Evolutionary conservation across 2,797 vertebrate species (phyloP), one percentile per base, ranked within the genome.

Genomic region (Sebastiscus albofasciatus): DNA sequence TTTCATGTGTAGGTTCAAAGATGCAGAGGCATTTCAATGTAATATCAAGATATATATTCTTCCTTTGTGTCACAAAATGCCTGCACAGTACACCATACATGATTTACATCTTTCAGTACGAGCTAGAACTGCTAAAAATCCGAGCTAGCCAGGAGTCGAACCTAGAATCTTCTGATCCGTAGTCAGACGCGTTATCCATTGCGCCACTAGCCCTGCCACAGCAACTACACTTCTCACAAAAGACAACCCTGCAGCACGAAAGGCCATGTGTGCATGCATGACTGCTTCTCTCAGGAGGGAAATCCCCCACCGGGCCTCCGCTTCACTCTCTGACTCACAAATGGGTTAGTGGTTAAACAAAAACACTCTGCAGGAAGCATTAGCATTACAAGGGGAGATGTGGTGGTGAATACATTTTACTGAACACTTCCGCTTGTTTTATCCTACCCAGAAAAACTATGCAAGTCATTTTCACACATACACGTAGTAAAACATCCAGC

Each of bases 131-230:
- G 24, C 1, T 76, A 20, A 46, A 46, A 3, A 46, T 6, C 67
- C 84, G 78, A 92, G 90, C 88, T 85, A 93, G 90, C 87, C 88
- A 90, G 91, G 90, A 92, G 89, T 92, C 87, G 87, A 92, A 93
- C 89, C 87, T 92, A 89, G 87, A 91, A 90, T 92, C 90, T 91
- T 93, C 90, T 92, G 84, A 92, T 92, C 86, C 84, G 90, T 93
- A 92, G 89, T 90, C 89, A 90, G 89, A 93, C 89, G 87, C 88
- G 85, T 93, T 90, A 92, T 91, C 87, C 89, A 90, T 91, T 92
- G 90, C 87, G 86, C 90, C 90, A 90, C 90, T 90, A 81, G 90
- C 88, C 91, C 86, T 0, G 3, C 5, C 0, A 0, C 3, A 7
- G 2, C 2, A 3, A 0, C 0, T 0, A 0, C 1, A 24, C 9